Percentiles rank a stretch among this genome's conserved stretches.
Evolutionary conservation across 2,888 invertebrate species (phyloP).

Genomic region (Ceriagrion tenellum): DNA sequence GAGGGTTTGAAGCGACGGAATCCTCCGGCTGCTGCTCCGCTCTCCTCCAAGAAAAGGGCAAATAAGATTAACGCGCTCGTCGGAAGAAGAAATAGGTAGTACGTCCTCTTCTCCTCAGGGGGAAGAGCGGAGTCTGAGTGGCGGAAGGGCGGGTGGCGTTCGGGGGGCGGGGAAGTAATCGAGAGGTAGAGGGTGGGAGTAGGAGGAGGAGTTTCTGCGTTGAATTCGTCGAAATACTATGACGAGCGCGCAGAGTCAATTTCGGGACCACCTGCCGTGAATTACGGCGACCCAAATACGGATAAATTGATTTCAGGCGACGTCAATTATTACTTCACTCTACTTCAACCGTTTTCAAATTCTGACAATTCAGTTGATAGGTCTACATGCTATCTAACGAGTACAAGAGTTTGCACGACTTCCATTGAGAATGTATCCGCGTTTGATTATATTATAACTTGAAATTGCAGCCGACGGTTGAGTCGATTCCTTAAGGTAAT

Average conservation of each 20-base stretch:
- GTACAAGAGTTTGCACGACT: no score
- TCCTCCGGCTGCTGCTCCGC: background rate
- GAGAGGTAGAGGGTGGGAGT: background rate
- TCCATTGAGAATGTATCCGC: no score
- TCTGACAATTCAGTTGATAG: no score
- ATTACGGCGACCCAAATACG: background rate
- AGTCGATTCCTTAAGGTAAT: no score
- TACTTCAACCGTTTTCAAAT: no score
- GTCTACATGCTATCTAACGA: no score
- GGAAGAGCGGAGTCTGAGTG: background rate
- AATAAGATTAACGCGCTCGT: constrained; percentile 28
- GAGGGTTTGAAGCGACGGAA: background rate
- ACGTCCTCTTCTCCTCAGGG: background rate
- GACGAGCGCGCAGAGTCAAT: constrained; percentile 1
- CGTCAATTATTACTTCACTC: background rate
- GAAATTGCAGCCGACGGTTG: no score
- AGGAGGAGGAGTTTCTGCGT: background rate
- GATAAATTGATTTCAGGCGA: background rate
- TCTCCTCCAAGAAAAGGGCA: constrained; percentile 13
- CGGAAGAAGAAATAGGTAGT: background rate
- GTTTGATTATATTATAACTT: no score
- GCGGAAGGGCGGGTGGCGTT: background rate
- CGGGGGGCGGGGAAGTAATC: background rate
- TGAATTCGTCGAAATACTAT: background rate
- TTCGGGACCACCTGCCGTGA: background rate